phyloP scores from a whole-genome alignment of 1,140 invertebrate species.

The Bombus vancouverensis region DNA sequence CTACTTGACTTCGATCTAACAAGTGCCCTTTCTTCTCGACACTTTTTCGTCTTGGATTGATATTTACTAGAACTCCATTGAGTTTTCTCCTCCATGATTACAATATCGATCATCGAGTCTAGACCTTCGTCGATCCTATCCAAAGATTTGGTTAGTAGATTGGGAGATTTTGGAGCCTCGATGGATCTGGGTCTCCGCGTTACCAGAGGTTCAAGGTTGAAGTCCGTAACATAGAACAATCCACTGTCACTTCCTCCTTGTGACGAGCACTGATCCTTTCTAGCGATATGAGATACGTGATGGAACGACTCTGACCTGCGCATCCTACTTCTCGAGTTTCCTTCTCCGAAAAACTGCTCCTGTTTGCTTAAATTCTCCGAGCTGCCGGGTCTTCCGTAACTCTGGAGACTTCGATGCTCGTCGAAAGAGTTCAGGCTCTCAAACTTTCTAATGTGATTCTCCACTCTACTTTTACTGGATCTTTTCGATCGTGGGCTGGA shows the following conservation, averaged over 20 bases:
- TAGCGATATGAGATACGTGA: constrained; percentile 68
- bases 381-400: constrained; percentile 52
- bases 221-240: constrained; percentile 75
- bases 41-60: constrained; percentile 56
- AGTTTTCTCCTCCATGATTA: constrained; percentile 83
- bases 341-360: constrained; percentile 26
- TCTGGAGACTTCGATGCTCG: constrained; percentile 69
- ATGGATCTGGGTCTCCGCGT: constrained; percentile 46
- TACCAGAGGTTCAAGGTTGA: constrained; percentile 68
- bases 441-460: constrained; percentile 77
- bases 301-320: constrained; percentile 79
- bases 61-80: constrained; percentile 73
- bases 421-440: constrained; percentile 79
- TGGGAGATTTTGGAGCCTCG: constrained; percentile 66
- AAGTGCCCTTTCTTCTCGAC: constrained; percentile 49
- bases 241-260: constrained; percentile 77
- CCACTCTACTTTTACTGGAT: constrained; percentile 68
- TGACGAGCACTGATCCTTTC: constrained; percentile 66
- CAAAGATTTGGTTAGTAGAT: constrained; percentile 87
- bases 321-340: constrained; percentile 57
- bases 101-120: constrained; percentile 88
- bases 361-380: constrained; percentile 53
- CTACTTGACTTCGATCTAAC: constrained; percentile 38
- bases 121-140: constrained; percentile 90
- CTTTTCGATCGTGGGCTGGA: constrained; percentile 81